Conservation (phyloP, 2,797 vertebrate genomes). For the Anolis apletophallus region DNA sequence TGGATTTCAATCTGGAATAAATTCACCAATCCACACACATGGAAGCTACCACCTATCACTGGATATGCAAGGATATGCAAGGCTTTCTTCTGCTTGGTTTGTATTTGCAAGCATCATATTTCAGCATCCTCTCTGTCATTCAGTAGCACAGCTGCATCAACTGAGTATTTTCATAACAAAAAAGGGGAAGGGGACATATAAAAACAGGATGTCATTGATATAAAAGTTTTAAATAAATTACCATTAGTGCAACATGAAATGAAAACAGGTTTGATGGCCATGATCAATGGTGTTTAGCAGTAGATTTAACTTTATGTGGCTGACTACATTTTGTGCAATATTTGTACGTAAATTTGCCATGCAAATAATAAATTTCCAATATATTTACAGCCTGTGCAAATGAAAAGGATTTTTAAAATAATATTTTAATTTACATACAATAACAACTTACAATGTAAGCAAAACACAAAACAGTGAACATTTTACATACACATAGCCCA, state of each 20-base stretch:
- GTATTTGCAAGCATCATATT: not conserved
- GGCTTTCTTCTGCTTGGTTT: not conserved
- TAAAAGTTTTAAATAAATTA: not conserved
- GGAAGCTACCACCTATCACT: no score
- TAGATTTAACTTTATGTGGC: not conserved
- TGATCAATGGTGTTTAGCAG: not conserved
- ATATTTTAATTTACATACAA: no score
- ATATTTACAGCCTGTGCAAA: not conserved
- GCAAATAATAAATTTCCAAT: constrained; percentile 33
- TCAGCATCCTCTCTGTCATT: not conserved
- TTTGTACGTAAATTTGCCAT: constrained; percentile 4
- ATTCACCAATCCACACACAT: no score
- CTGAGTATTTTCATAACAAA: not conserved
- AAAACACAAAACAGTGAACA: no score
- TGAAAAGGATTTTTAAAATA: constrained; percentile 38
- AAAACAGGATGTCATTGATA: not conserved
- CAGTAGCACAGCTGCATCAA: not conserved
- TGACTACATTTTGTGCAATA: constrained; percentile 14
- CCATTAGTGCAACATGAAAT: not conserved
- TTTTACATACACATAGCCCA: no score
- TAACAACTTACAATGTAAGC: no score
- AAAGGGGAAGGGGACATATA: not conserved
- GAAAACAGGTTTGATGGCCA: constrained; percentile 1
- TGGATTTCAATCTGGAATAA: no score
- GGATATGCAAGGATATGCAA: no score